A percentile compares a stretch with the other conserved stretches of the same genome.
Conservation (phyloP, 2,113 vertebrate species). For the Gobio gobio region DNA sequence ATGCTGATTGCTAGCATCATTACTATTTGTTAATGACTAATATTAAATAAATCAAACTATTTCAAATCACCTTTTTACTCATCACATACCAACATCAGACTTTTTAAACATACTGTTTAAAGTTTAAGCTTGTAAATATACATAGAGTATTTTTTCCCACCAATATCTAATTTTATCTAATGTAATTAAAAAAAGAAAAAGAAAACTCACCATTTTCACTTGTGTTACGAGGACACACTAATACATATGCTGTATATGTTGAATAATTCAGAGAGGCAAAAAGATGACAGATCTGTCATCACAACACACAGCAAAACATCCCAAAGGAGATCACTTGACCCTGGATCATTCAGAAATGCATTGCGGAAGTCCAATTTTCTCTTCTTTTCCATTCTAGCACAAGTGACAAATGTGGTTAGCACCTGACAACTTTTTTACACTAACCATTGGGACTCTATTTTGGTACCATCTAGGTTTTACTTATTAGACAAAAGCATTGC, state of each 20-base stretch:
- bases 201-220: slow-evolving; percentile 57
- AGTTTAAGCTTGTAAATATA: background rate
- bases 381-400: slow-evolving; percentile 56
- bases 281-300: slow-evolving; percentile 23
- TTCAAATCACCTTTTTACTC: background rate
- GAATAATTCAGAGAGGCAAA: background rate
- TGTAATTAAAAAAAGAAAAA: background rate
- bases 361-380: slow-evolving; percentile 33
- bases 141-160: background rate
- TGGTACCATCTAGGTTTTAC: slow-evolving; percentile 55
- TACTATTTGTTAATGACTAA: background rate
- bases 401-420: slow-evolving; percentile 45
- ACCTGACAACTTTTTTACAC: slow-evolving; percentile 50
- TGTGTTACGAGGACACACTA: background rate
- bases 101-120: background rate
- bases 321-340: slow-evolving; percentile 41
- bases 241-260: slow-evolving; percentile 18
- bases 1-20: background rate
- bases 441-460: slow-evolving; percentile 46
- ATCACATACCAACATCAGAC: background rate
- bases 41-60: background rate
- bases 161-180: background rate
- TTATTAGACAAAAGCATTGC: slow-evolving; percentile 47
- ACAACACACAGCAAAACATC: slow-evolving; percentile 41
- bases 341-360: slow-evolving; percentile 43